Evolutionary conservation across 2,888 invertebrate species (phyloP).

Genomic region (Zhengitettix transpicula): DNA sequence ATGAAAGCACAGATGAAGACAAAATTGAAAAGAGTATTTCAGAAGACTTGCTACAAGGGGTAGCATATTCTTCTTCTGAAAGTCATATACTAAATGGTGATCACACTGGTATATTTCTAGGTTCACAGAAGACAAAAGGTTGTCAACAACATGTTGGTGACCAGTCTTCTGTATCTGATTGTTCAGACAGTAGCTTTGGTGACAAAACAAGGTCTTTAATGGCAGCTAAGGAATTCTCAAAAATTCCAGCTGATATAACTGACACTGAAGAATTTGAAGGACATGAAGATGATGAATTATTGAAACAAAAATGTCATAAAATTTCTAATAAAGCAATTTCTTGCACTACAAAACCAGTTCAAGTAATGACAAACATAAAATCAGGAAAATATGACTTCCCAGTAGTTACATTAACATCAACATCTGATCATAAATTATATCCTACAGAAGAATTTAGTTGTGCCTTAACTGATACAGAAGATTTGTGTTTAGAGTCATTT

Average conservation of each 20-base stretch:
- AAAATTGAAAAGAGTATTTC: slow-evolving; percentile 11
- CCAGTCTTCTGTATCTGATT: too few species aligned
- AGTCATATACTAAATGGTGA: background rate
- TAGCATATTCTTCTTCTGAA: background rate
- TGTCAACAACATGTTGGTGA: too few species aligned
- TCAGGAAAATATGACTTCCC: background rate
- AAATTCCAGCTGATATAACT: too few species aligned
- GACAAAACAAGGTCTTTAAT: too few species aligned
- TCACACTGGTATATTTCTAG: background rate
- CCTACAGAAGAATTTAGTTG: background rate
- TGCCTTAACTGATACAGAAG: background rate
- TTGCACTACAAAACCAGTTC: too few species aligned
- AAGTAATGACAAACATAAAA: too few species aligned
- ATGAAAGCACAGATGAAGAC: slow-evolving; percentile 8
- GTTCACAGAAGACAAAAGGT: background rate
- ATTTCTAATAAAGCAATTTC: too few species aligned
- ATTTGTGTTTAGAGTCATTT: background rate
- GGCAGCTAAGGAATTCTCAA: too few species aligned
- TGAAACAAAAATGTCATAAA: too few species aligned
- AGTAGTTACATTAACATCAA: background rate
- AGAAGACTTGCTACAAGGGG: background rate
- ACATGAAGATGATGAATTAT: too few species aligned
- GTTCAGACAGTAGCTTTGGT: too few species aligned
- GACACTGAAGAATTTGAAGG: too few species aligned
- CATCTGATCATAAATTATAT: background rate